Conservation (phyloP, 2,113 vertebrate genomes). For the Cettia cetti region DNA sequence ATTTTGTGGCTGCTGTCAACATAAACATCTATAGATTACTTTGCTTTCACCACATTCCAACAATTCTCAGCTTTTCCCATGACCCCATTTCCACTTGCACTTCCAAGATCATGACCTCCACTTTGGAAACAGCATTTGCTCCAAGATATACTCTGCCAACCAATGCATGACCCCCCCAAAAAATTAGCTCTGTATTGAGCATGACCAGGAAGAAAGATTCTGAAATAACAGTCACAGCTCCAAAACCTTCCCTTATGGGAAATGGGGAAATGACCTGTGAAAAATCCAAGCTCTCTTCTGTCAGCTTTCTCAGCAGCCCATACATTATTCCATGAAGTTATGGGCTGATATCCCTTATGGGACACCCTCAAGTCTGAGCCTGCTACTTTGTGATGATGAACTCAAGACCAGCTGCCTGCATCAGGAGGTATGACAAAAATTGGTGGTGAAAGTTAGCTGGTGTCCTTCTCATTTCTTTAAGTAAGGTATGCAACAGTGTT, state of each 20-base stretch:
- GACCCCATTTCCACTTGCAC: constrained; percentile 35
- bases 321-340: not conserved
- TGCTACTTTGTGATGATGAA: not conserved
- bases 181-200: not conserved
- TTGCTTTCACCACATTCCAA: constrained; percentile 6
- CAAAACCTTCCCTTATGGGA: not conserved
- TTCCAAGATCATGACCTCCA: constrained; percentile 41
- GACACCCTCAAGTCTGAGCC: not conserved
- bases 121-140: constrained; percentile 18
- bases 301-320: constrained; percentile 6
- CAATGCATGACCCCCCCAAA: not conserved
- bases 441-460: not conserved
- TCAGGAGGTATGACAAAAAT: not conserved
- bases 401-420: not conserved
- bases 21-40: not conserved
- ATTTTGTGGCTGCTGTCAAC: constrained; percentile 8
- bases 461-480: not conserved
- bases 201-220: not conserved
- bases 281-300: not conserved
- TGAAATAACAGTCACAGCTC: not conserved
- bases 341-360: not conserved
- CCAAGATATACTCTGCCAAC: not conserved
- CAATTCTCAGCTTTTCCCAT: constrained; percentile 39
- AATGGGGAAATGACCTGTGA: not conserved
- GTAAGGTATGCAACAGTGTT: not conserved